Conservation (phyloP, 1,140 invertebrate species). For the Coptotermes formosanus region DNA sequence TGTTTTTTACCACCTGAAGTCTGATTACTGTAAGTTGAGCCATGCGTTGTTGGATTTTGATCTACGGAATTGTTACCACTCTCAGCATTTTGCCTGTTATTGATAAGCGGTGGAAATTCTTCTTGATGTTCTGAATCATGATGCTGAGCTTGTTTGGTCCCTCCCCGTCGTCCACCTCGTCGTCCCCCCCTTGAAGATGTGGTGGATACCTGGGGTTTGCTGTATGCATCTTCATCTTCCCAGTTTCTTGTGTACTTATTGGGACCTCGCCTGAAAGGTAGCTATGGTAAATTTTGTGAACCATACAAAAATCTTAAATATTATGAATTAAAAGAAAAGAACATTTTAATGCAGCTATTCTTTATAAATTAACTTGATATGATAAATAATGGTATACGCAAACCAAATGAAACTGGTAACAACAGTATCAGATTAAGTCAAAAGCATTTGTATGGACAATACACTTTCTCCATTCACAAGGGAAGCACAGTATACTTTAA, state of each 20-base stretch:
- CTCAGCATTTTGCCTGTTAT: background rate
- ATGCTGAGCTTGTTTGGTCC: slow-evolving; percentile 13
- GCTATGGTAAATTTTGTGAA: no score
- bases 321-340: no score
- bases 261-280: slow-evolving; percentile 69
- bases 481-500: no score
- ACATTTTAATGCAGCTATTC: no score
- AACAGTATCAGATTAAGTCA: no score
- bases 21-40: slow-evolving; percentile 22
- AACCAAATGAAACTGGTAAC: no score
- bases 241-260: slow-evolving; percentile 89
- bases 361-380: no score
- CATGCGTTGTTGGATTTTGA: background rate
- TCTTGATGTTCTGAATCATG: slow-evolving; percentile 29
- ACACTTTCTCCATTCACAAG: no score
- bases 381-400: no score
- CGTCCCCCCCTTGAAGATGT: slow-evolving; percentile 35
- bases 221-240: slow-evolving; percentile 88
- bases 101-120: slow-evolving; percentile 33
- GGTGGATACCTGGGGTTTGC: slow-evolving; percentile 42
- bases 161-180: slow-evolving; percentile 35
- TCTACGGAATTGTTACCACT: background rate
- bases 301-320: no score
- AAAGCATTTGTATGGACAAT: no score
- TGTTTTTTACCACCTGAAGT: background rate